Percentiles rank a stretch among this genome's conserved stretches.
Conservation (phyloP, 2,113 vertebrate species). For the Tretioscincus oriximinensis region DNA sequence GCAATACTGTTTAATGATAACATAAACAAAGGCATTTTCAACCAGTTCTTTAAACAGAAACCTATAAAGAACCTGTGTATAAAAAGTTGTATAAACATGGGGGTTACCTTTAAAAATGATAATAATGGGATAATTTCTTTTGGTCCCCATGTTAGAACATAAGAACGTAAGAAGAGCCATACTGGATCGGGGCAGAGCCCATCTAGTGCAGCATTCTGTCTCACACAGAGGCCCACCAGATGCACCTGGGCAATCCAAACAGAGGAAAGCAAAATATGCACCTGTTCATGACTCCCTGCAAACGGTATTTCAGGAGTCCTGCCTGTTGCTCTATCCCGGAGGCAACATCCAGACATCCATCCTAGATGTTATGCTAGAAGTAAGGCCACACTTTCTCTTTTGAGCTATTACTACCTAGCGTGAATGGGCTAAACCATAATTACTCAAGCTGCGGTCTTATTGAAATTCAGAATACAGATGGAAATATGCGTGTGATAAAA, state of each 20-base stretch:
- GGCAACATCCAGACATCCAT: too few species aligned
- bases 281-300: too few species aligned
- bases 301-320: too few species aligned
- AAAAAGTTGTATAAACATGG: background rate
- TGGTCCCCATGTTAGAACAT: conserved; percentile 19
- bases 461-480: background rate
- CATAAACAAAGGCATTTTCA: background rate
- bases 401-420: background rate
- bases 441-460: background rate
- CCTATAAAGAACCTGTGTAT: too few species aligned
- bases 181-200: too few species aligned
- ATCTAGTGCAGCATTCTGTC: too few species aligned
- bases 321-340: too few species aligned
- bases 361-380: background rate
- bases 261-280: too few species aligned
- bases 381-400: background rate
- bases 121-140: background rate
- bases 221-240: too few species aligned
- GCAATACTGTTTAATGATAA: background rate
- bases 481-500: background rate
- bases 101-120: background rate
- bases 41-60: background rate
- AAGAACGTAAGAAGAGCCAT: too few species aligned
- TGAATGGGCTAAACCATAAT: background rate
- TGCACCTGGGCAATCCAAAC: too few species aligned